These are phyloP conservation scores for Oscheius onirici DNA, from an alignment of 2,888 invertebrate species.

Conservation along the genomic window DNA sequence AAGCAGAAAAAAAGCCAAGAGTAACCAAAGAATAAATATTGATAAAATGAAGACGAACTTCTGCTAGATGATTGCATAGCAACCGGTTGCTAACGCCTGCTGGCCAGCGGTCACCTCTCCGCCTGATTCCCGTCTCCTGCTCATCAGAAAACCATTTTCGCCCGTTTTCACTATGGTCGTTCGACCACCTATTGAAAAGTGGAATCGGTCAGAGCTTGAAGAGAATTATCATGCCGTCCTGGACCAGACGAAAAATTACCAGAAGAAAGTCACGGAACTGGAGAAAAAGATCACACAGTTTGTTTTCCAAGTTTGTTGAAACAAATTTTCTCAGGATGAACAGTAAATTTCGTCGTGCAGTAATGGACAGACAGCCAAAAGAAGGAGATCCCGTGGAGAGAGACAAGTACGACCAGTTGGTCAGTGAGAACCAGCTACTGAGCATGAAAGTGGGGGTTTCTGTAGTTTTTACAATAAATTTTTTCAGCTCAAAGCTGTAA, in stretches of 20 bases:
- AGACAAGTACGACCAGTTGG: conserved; percentile 46
- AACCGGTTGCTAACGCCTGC: conserved; percentile 27
- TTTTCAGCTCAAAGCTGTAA: conserved; percentile 60
- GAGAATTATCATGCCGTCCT: conserved; percentile 61
- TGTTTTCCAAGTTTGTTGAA: background rate
- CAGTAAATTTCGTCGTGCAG: conserved; percentile 44
- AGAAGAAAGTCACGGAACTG: conserved; percentile 55
- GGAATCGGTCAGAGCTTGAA: conserved; percentile 66
- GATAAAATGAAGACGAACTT: too few species aligned
- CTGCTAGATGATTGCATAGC: conserved; percentile 20
- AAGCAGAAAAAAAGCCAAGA: background rate
- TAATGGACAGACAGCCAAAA: conserved; percentile 39
- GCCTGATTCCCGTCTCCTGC: background rate
- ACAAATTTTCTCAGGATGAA: conserved; percentile 46
- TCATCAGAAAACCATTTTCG: background rate
- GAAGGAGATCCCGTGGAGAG: conserved; percentile 41
- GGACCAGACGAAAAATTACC: conserved; percentile 42
- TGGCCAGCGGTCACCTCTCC: conserved; percentile 21
- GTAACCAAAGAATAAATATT: too few species aligned
- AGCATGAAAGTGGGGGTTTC: conserved; percentile 37
- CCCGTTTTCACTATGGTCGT: conserved; percentile 36
- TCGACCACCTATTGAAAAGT: conserved; percentile 64
- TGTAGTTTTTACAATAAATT: background rate
- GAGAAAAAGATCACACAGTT: conserved; percentile 61
- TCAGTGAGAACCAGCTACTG: conserved; percentile 47